phyloP scores from a whole-genome alignment of 2,113 vertebrate genomes.

The Pycnonotus jocosus region DNA sequence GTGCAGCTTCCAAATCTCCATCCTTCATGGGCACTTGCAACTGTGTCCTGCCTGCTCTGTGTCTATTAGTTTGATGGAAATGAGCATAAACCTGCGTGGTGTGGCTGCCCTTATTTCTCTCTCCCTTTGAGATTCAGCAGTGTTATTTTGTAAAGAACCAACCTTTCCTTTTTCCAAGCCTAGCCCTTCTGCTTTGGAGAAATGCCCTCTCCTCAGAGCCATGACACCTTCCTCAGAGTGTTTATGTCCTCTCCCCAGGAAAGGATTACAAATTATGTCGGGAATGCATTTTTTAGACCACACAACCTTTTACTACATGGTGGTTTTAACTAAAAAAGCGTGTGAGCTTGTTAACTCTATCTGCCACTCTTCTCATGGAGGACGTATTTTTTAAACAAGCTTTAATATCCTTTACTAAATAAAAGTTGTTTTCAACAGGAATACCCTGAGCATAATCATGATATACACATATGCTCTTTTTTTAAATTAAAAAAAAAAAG shows the following conservation, averaged over 20 bases:
- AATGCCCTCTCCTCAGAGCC: neutral
- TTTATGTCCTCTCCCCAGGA: neutral
- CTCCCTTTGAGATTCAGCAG: neutral
- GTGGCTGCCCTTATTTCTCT: neutral
- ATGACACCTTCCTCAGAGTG: neutral
- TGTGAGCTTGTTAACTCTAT: neutral
- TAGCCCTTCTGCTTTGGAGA: neutral
- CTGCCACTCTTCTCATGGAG: neutral
- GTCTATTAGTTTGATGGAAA: neutral
- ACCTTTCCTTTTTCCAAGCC: neutral
- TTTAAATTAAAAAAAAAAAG: neutral
- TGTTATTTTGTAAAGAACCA: neutral
- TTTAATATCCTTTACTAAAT: neutral
- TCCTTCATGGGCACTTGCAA: neutral
- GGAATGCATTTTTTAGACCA: neutral
- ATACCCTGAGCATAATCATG: neutral
- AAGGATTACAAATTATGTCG: neutral
- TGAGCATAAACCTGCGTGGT: neutral
- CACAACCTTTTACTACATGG: neutral
- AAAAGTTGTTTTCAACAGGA: neutral
- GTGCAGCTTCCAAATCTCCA: neutral
- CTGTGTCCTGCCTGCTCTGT: neutral
- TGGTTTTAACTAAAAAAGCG: neutral
- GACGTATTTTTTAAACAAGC: neutral
- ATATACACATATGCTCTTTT: neutral